Evolutionary conservation across 2,113 vertebrate genomes (phyloP).

Genomic region (Dicerorhinus sumatrensis): DNA sequence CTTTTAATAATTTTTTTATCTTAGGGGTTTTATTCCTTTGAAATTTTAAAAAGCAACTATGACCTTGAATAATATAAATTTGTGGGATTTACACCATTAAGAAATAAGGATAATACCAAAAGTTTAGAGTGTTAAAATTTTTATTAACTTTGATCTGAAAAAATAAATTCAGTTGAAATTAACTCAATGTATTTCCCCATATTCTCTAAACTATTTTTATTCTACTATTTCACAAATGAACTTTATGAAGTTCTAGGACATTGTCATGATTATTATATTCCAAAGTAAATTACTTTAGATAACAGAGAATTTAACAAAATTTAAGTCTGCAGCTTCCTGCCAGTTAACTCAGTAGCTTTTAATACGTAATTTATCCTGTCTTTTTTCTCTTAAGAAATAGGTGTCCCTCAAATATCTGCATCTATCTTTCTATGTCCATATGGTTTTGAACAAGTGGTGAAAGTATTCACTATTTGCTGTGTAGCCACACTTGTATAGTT

Average conservation of each 20-base stretch:
- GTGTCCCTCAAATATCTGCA: conserved; percentile 52
- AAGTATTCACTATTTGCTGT: conserved; percentile 71
- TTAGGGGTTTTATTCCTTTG: neutral
- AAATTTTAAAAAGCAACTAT: neutral
- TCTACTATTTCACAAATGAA: neutral
- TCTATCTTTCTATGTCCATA: conserved; percentile 58
- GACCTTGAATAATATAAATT: neutral
- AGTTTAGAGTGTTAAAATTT: neutral
- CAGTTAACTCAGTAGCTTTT: neutral
- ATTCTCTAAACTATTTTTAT: neutral
- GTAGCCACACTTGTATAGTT: conserved; percentile 71
- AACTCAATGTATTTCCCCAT: neutral
- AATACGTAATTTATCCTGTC: neutral
- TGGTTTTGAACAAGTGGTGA: conserved; percentile 67
- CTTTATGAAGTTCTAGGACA: neutral
- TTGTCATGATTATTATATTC: neutral
- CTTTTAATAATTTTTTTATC: neutral
- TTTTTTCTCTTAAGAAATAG: conserved; percentile 10
- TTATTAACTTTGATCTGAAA: conserved; percentile 5
- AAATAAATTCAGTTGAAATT: neutral
- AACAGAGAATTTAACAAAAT: neutral
- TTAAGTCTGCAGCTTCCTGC: neutral
- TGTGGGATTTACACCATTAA: neutral
- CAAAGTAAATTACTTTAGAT: neutral
- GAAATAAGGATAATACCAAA: neutral